Conservation (phyloP, 2,797 vertebrate genomes). For the Peromyscus nudipes region DNA sequence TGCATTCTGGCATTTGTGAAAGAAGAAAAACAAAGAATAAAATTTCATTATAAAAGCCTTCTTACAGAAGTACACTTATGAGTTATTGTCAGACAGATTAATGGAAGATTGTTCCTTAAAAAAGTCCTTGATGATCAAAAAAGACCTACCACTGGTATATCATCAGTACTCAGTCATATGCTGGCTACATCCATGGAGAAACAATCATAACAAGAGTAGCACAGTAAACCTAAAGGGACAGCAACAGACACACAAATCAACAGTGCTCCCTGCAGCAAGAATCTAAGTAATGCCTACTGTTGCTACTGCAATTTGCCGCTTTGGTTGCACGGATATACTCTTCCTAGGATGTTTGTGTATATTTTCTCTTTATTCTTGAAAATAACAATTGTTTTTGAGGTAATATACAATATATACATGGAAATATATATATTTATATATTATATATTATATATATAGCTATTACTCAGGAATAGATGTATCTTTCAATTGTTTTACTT, state of each 20-base stretch:
- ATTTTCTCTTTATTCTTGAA: neutral
- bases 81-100: neutral
- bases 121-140: neutral
- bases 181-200: neutral
- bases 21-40: neutral
- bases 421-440: too few species aligned
- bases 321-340: neutral
- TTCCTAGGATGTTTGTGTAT: neutral
- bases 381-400: neutral
- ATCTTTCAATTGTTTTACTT: neutral
- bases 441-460: too few species aligned
- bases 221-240: neutral
- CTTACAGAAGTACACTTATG: neutral
- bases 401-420: too few species aligned
- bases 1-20: neutral
- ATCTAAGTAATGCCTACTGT: neutral
- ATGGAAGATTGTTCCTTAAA: neutral
- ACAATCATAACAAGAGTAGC: neutral
- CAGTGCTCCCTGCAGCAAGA: neutral
- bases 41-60: neutral
- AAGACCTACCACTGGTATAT: neutral
- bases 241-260: neutral
- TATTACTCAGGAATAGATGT: neutral
- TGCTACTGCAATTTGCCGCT: neutral
- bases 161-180: neutral